These are phyloP conservation scores for Arizona elegans DNA, from an alignment of 2,113 vertebrate species.

Conservation along the genomic window DNA sequence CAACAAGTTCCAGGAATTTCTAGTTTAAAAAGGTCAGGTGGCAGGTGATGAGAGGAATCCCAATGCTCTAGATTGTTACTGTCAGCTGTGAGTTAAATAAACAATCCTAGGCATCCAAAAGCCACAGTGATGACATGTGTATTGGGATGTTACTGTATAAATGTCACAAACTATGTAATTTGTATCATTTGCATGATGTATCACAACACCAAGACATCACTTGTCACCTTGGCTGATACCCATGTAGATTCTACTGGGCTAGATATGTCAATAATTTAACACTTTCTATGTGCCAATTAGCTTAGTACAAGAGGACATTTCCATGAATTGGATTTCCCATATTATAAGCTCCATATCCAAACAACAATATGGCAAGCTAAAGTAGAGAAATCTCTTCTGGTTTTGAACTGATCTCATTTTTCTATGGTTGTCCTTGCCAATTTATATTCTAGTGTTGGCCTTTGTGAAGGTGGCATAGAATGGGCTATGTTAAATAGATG, in stretches of 20 bases:
- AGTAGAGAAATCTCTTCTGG: not conserved
- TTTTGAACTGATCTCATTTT: not conserved
- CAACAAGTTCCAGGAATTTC: not conserved
- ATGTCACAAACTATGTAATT: not conserved
- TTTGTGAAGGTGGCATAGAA: not conserved
- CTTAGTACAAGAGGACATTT: not conserved
- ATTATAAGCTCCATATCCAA: not conserved
- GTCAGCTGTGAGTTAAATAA: not conserved
- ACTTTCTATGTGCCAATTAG: not conserved
- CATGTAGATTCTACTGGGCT: not conserved
- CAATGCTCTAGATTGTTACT: not conserved
- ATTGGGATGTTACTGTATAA: not conserved
- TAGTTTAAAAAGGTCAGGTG: not conserved
- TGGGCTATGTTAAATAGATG: not conserved
- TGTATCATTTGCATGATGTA: not conserved
- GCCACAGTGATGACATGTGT: not conserved
- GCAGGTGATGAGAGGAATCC: not conserved
- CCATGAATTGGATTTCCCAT: not conserved
- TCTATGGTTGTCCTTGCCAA: not conserved
- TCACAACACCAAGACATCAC: not conserved
- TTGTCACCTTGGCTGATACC: not conserved
- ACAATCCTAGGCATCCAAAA: not conserved
- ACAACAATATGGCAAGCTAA: not conserved
- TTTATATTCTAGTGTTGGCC: not conserved
- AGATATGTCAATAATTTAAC: not conserved